Percentiles rank a stretch among this genome's conserved stretches.
Conservation (phyloP, 64 coral and sea anemone genomes). For the Hydrozoanthus tunicans region DNA sequence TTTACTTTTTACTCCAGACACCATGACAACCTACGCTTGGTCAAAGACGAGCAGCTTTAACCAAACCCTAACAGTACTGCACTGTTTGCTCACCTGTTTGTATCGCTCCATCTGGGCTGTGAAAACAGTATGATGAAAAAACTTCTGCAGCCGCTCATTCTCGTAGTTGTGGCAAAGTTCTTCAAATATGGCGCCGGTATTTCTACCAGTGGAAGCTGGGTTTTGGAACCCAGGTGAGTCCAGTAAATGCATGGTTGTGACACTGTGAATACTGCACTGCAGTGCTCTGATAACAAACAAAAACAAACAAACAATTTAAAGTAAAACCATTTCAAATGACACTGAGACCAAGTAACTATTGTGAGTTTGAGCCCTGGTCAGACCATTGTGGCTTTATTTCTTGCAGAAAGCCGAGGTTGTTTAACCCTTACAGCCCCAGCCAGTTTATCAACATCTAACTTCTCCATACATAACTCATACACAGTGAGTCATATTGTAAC, state of each 20-base stretch:
- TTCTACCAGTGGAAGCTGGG: conserved; percentile 56
- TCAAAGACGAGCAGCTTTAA: not conserved
- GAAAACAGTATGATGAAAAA: conserved; percentile 95
- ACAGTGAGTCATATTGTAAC: too few species aligned
- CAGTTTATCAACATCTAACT: too few species aligned
- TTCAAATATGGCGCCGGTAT: conserved; percentile 83
- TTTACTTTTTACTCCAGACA: too few species aligned
- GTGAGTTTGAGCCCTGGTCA: too few species aligned
- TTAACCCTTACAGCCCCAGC: too few species aligned
- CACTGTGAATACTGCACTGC: conserved; percentile 76
- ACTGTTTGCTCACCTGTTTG: conserved; percentile 58
- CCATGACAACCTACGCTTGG: too few species aligned
- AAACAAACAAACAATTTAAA: too few species aligned
- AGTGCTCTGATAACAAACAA: conserved; percentile 58
- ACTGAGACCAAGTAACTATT: too few species aligned
- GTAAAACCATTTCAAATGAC: too few species aligned
- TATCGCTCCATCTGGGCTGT: conserved; percentile 91
- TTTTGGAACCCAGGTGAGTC: conserved; percentile 97
- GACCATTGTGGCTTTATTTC: too few species aligned
- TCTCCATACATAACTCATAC: too few species aligned
- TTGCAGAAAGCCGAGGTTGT: too few species aligned
- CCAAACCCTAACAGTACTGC: not conserved
- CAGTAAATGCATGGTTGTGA: conserved; percentile 87
- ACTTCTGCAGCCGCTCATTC: conserved; percentile 93
- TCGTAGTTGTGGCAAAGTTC: conserved; percentile 97